These are phyloP conservation scores for Himalopsyche japonica DNA, from an alignment of 2,888 invertebrate species.

Conservation along the genomic window DNA sequence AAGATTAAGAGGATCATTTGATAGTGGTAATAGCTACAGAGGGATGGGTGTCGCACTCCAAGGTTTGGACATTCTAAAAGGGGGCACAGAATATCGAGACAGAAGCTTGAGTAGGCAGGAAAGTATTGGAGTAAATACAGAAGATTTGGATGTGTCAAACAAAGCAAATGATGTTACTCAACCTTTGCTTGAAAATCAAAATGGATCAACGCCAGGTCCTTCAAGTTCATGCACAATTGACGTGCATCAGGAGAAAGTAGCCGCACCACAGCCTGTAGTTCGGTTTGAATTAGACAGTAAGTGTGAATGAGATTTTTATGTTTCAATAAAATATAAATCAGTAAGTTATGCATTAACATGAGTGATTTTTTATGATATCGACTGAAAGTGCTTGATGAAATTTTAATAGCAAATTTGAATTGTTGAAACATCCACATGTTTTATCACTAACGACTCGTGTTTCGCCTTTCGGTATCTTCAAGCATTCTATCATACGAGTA, in stretches of 20 bases:
- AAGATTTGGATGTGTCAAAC: background rate
- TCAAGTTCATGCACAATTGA: background rate
- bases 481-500: too few species aligned
- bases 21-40: background rate
- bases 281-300: slow-evolving; percentile 34
- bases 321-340: too few species aligned
- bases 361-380: too few species aligned
- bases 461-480: too few species aligned
- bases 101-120: background rate
- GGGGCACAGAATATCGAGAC: background rate
- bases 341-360: too few species aligned
- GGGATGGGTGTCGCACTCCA: background rate
- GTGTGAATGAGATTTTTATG: too few species aligned
- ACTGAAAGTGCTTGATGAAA: too few species aligned
- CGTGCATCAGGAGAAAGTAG: slow-evolving; percentile 5
- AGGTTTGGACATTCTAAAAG: slow-evolving; percentile 6
- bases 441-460: too few species aligned
- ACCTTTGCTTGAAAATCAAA: background rate
- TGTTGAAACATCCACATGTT: too few species aligned
- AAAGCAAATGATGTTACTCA: background rate
- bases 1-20: background rate
- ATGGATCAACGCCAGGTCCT: background rate
- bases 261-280: slow-evolving; percentile 30
- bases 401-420: too few species aligned
- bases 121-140: background rate